Conservation (phyloP, 1,140 invertebrate species). For the Drosophila willistoni region DNA sequence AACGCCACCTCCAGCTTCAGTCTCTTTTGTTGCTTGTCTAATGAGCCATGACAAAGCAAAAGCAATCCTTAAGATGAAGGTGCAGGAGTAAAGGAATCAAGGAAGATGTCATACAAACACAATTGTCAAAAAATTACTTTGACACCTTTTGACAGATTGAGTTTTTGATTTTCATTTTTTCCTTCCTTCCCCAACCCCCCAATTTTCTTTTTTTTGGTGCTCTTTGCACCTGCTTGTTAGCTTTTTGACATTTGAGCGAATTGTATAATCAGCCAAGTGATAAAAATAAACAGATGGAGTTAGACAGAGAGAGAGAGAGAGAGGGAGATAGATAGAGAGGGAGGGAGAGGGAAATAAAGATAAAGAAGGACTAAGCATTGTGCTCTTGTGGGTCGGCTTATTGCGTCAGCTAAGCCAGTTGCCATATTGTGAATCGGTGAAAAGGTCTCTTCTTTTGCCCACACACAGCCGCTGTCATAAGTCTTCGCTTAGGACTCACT, state of each 20-base stretch:
- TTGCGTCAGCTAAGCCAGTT: slow-evolving; percentile 42
- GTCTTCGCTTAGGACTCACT: slow-evolving; percentile 11
- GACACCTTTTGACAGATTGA: slow-evolving; percentile 73
- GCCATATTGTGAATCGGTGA: slow-evolving; percentile 13
- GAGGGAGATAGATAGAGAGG: background rate
- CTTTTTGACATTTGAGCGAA: slow-evolving; percentile 33
- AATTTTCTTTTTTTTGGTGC: background rate
- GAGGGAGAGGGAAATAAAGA: background rate
- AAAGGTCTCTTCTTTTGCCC: slow-evolving; percentile 1
- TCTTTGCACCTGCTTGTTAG: slow-evolving; percentile 3
- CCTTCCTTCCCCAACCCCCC: too few species aligned
- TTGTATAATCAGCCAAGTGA: slow-evolving; percentile 57
- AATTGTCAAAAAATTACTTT: slow-evolving; percentile 41
- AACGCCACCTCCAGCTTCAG: background rate
- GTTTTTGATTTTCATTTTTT: slow-evolving; percentile 22
- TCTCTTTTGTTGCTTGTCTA: slow-evolving; percentile 32
- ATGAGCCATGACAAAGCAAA: slow-evolving; percentile 56
- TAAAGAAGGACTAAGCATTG: background rate
- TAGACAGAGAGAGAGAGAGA: background rate
- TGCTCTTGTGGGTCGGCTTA: slow-evolving; percentile 5
- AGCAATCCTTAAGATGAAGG: slow-evolving; percentile 11
- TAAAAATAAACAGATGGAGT: slow-evolving; percentile 46
- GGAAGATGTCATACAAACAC: slow-evolving; percentile 8
- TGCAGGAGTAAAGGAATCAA: background rate
- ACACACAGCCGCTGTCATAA: slow-evolving; percentile 7